Evolutionary conservation across 2,113 vertebrate species (phyloP).

Genomic region (Garra rufa): DNA sequence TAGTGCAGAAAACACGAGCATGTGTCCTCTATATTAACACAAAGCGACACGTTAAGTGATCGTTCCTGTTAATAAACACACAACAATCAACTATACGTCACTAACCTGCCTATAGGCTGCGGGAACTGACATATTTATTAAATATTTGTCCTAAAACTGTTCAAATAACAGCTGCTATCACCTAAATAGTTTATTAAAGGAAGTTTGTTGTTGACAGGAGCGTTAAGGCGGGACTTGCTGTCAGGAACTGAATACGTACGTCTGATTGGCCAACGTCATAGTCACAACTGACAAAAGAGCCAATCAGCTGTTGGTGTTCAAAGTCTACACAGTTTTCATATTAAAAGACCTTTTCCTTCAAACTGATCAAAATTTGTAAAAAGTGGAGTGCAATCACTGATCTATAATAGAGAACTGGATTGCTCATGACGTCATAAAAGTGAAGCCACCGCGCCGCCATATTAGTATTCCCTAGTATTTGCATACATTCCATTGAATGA

Average conservation of each 20-base stretch:
- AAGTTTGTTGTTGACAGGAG: background rate
- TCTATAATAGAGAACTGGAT: no score
- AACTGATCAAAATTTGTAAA: no score
- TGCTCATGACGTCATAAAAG: no score
- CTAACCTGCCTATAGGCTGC: background rate
- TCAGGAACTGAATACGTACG: background rate
- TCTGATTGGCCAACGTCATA: background rate
- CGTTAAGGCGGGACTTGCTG: background rate
- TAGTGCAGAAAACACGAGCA: background rate
- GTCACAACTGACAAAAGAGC: background rate
- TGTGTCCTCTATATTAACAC: background rate
- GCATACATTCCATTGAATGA: no score
- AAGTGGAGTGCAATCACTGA: no score
- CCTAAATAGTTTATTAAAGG: background rate
- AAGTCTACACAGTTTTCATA: background rate
- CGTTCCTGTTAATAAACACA: background rate
- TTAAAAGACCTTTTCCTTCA: conserved; percentile 39
- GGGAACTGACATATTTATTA: background rate
- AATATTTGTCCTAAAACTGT: background rate
- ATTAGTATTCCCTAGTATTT: no score
- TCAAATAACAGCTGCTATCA: background rate
- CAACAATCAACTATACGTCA: background rate
- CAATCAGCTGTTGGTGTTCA: background rate
- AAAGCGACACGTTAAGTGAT: background rate
- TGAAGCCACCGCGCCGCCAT: no score